These are phyloP conservation scores for Streblospio benedicti DNA, from an alignment of 1,140 invertebrate species.

Conservation along the genomic window DNA sequence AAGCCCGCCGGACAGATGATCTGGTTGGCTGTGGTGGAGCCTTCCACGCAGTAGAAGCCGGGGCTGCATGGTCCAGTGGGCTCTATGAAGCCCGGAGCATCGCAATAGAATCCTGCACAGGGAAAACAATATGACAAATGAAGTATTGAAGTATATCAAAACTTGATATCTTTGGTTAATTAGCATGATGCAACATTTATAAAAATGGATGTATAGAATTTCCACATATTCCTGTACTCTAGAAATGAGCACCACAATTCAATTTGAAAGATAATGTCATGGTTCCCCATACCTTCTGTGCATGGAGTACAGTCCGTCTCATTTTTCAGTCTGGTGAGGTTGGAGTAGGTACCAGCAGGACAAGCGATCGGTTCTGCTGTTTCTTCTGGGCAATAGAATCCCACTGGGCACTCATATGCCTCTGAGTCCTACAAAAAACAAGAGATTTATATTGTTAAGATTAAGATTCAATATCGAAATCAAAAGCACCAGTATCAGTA, in stretches of 20 bases:
- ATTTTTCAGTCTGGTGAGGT: conserved; percentile 28
- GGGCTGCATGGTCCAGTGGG: conserved; percentile 31
- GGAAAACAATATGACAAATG: not conserved
- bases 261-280: too few species aligned
- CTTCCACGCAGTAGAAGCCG: conserved; percentile 36
- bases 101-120: conserved; percentile 36
- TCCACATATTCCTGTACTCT: too few species aligned
- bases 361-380: conserved; percentile 29
- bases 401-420: conserved; percentile 36
- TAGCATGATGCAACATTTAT: too few species aligned
- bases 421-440: conserved; percentile 26
- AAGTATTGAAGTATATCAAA: too few species aligned
- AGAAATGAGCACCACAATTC: too few species aligned
- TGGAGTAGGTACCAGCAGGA: conserved; percentile 36
- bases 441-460: too few species aligned
- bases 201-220: too few species aligned
- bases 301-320: conserved; percentile 30
- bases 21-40: conserved; percentile 26
- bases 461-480: too few species aligned
- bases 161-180: too few species aligned
- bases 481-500: too few species aligned
- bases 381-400: conserved; percentile 35
- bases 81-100: conserved; percentile 25
- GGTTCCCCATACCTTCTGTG: conserved; percentile 28
- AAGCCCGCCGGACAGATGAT: conserved; percentile 34